Evolutionary conservation across 2,797 vertebrate genomes (phyloP).

Genomic region (Syncerus caffer): DNA sequence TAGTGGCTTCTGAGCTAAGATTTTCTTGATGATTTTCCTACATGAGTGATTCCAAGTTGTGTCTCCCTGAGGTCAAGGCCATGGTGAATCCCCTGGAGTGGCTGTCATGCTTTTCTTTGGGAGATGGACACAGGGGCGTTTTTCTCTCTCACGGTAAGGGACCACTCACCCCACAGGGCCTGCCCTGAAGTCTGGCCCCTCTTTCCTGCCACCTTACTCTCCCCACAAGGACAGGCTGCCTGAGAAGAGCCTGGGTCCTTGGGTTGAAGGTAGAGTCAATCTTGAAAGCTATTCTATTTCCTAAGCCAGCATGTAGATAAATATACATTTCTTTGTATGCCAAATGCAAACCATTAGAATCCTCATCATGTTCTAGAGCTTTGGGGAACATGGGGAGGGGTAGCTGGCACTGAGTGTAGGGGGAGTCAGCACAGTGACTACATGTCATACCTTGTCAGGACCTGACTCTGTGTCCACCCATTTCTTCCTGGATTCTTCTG

Average conservation of each 20-base stretch:
- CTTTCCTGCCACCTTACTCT: neutral
- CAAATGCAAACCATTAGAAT: neutral
- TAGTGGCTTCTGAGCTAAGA: neutral
- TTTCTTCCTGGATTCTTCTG: neutral
- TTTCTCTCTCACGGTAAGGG: neutral
- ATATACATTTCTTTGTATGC: neutral
- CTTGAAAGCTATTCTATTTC: neutral
- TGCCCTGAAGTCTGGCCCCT: neutral
- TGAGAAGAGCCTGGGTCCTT: neutral
- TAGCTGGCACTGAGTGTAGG: no score
- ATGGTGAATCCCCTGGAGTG: neutral
- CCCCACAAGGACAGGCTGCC: neutral
- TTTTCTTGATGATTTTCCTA: neutral
- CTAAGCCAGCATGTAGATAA: neutral
- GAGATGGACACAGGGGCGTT: neutral
- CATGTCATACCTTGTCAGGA: rapidly evolving
- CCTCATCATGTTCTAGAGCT: neutral
- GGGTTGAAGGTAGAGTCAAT: neutral
- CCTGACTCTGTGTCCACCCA: neutral
- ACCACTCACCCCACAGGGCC: neutral
- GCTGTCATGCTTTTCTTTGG: neutral
- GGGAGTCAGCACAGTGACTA: neutral
- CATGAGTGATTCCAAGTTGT: neutral
- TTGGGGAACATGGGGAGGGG: neutral
- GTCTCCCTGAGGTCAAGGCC: neutral